A percentile compares a stretch with the other conserved stretches of the same genome.
These are phyloP conservation scores for Enteromius unitaeniatus DNA, from an alignment of 2,797 vertebrate species.

Conservation along the genomic window DNA sequence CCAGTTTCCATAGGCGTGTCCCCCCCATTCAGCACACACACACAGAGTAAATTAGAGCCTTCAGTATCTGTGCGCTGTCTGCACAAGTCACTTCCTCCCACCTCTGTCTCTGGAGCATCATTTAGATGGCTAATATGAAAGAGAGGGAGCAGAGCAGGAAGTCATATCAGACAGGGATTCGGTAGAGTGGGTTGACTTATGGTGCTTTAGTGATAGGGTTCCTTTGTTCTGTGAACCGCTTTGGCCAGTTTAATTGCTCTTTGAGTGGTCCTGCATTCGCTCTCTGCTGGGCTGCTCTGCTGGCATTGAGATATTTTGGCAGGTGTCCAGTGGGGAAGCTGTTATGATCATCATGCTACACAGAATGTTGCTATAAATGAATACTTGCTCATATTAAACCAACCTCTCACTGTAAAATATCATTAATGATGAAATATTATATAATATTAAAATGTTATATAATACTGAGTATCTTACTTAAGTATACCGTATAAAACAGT, in stretches of 20 bases:
- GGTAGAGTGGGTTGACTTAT: constrained; percentile 20
- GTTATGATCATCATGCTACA: constrained; percentile 10
- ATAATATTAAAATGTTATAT: not conserved
- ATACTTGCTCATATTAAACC: not conserved
- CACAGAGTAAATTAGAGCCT: constrained; percentile 53
- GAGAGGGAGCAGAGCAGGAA: constrained; percentile 23
- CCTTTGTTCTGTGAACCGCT: constrained; percentile 24
- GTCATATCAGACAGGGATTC: constrained; percentile 17
- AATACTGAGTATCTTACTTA: not conserved
- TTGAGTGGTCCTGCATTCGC: not conserved
- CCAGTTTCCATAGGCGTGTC: constrained; percentile 25
- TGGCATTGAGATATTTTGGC: constrained; percentile 32
- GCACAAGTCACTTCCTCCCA: constrained; percentile 24
- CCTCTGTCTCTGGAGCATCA: constrained; percentile 33
- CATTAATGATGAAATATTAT: not conserved
- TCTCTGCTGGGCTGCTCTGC: constrained; percentile 19
- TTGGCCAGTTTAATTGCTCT: constrained; percentile 24
- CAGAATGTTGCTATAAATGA: constrained; percentile 5
- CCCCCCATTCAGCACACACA: not conserved
- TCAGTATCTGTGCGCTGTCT: constrained; percentile 17
- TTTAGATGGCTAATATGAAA: constrained; percentile 28
- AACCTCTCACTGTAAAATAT: not conserved
- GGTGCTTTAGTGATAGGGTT: constrained; percentile 19
- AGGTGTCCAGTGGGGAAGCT: constrained; percentile 16
- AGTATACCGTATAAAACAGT: not conserved